These are phyloP conservation scores for Malurus splendens DNA, from an alignment of 2,797 vertebrate genomes.

Conservation along the genomic window DNA sequence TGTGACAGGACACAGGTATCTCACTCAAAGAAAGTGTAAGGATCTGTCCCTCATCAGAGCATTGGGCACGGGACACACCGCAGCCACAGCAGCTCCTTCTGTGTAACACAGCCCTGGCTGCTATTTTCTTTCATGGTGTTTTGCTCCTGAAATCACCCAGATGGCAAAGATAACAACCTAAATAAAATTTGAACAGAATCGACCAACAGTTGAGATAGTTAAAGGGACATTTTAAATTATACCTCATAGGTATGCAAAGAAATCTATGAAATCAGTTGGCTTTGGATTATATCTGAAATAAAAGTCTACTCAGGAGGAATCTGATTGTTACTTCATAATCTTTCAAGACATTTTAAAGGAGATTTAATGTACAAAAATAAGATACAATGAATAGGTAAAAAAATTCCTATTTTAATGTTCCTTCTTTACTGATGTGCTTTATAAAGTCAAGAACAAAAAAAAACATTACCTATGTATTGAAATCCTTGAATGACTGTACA, in stretches of 20 bases:
- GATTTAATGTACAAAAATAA: not conserved
- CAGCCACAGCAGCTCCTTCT: not conserved
- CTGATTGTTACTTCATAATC: not conserved
- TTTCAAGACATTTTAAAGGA: not conserved
- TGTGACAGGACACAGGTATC: not conserved
- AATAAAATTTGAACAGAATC: not conserved
- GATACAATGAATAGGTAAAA: not conserved
- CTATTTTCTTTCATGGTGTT: not conserved
- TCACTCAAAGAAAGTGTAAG: accelerated
- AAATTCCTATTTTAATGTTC: not conserved
- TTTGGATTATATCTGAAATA: not conserved
- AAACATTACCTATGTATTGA: not conserved
- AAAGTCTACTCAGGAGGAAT: not conserved
- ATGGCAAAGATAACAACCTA: not conserved
- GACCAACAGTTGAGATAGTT: not conserved
- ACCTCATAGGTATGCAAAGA: not conserved
- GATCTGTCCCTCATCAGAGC: not conserved
- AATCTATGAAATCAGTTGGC: not conserved
- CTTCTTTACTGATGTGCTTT: not conserved
- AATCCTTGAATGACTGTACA: not conserved
- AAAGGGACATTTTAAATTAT: not conserved
- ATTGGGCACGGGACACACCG: not conserved
- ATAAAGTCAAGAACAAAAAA: not conserved
- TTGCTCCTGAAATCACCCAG: not conserved
- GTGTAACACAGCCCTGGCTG: not conserved